A percentile compares a stretch with the other conserved stretches of the same genome.
Conservation (phyloP, 2,797 vertebrate genomes). For the Enteromius thamalakanensis region DNA sequence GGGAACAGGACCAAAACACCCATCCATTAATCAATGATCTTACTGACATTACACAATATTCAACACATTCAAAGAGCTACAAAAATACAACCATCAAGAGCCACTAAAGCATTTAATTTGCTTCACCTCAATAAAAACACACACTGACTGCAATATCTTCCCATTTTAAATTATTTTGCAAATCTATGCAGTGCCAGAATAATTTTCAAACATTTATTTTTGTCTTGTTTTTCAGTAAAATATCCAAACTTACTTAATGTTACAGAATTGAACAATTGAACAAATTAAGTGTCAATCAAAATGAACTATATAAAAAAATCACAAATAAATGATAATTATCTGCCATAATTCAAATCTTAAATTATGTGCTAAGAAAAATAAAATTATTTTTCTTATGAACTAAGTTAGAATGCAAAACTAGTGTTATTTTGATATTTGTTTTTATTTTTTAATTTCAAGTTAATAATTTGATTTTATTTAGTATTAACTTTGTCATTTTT, state of each 20-base stretch:
- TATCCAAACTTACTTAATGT: neutral
- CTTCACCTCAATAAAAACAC: neutral
- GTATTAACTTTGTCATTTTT: neutral
- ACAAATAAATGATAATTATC: neutral
- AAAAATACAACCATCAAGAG: neutral
- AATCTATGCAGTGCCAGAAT: neutral
- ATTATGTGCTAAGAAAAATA: no score
- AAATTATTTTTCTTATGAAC: neutral
- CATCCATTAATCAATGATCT: neutral
- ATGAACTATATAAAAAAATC: neutral
- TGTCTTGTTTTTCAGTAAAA: neutral
- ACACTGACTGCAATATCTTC: neutral
- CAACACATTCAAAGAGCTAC: neutral
- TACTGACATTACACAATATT: neutral
- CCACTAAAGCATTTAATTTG: neutral
- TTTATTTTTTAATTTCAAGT: neutral
- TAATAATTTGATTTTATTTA: no score
- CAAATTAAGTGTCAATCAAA: neutral
- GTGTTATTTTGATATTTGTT: neutral
- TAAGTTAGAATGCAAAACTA: neutral
- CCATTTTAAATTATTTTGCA: neutral
- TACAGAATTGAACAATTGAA: neutral
- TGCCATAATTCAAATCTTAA: no score
- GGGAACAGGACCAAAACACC: conserved; percentile 65
- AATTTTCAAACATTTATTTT: neutral